Percentiles rank a stretch among this genome's conserved stretches.
Evolutionary conservation across 1,140 invertebrate species (phyloP).

Genomic region (Pseudomyrmex flavicornis): DNA sequence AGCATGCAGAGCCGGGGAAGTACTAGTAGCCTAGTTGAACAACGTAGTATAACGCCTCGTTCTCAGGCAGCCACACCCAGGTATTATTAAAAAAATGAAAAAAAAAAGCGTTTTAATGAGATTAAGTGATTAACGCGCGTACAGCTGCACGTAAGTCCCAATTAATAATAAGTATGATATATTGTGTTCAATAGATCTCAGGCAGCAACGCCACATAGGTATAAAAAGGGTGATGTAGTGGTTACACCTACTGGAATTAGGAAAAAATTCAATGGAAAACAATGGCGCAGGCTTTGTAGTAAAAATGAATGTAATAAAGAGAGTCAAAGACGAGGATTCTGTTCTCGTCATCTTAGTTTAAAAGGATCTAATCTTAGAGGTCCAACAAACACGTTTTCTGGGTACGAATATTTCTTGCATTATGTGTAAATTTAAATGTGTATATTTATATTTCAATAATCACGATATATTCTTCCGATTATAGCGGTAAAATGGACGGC

Average conservation of each 20-base stretch:
- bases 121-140: background rate
- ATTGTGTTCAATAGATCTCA: slow-evolving; percentile 89
- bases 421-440: too few relatives aligned
- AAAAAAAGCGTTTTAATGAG: slow-evolving; percentile 16
- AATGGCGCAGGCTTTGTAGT: slow-evolving; percentile 98
- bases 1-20: slow-evolving; percentile 96
- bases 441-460: background rate
- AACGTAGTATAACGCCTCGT: slow-evolving; percentile 92
- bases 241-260: slow-evolving; percentile 97
- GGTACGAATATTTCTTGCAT: slow-evolving; percentile 77
- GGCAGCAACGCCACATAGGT: slow-evolving; percentile 97
- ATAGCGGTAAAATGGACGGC: slow-evolving; percentile 89
- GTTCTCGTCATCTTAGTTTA: slow-evolving; percentile 97
- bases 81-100: slow-evolving; percentile 78
- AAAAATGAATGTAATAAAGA: slow-evolving; percentile 99
- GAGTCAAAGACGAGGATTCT: slow-evolving; percentile 97
- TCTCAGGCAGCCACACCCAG: slow-evolving; percentile 95
- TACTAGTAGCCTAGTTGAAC: slow-evolving; percentile 92
- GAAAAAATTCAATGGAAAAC: slow-evolving; percentile 99
- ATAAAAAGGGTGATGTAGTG: slow-evolving; percentile 99
- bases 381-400: slow-evolving; percentile 84
- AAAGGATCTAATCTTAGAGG: slow-evolving; percentile 89
- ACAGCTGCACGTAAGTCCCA: background rate
- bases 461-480: slow-evolving; percentile 54
- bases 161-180: background rate